phyloP scores from a whole-genome alignment of 2,797 vertebrate species.

The Choloepus didactylus region DNA sequence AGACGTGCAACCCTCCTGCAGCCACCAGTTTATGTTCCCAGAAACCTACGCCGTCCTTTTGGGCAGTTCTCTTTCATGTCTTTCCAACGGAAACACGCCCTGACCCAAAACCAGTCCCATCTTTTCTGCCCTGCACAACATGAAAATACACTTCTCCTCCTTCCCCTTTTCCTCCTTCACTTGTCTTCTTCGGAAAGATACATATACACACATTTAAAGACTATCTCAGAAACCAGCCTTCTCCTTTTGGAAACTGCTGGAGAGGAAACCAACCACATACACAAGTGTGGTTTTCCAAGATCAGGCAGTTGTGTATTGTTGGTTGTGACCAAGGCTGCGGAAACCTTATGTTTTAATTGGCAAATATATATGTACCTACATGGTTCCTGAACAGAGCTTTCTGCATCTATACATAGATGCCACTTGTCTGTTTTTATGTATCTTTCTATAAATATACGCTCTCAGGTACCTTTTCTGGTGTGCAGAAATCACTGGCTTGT shows the following conservation, averaged over 20 bases:
- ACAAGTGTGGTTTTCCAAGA: constrained; percentile 76
- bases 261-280: constrained; percentile 48
- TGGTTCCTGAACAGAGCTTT: constrained; percentile 75
- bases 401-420: constrained; percentile 79
- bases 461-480: constrained; percentile 90
- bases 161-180: neutral
- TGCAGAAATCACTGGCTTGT: constrained; percentile 88
- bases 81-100: constrained; percentile 62
- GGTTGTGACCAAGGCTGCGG: constrained; percentile 79
- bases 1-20: constrained; percentile 84
- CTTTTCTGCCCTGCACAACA: constrained; percentile 79
- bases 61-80: constrained; percentile 82
- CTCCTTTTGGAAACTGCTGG: constrained; percentile 79
- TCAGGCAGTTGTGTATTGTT: constrained; percentile 38
- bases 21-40: constrained; percentile 85
- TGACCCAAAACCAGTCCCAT: constrained; percentile 69
- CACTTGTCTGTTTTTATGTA: constrained; percentile 75
- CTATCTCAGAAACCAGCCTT: constrained; percentile 66
- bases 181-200: constrained; percentile 48
- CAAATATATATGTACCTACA: constrained; percentile 73
- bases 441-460: constrained; percentile 87
- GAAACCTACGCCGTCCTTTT: constrained; percentile 85
- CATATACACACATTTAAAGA: neutral
- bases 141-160: constrained; percentile 66
- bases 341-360: constrained; percentile 82